Conservation (phyloP, 2,888 invertebrate genomes). For the Lathronympha strigana region DNA sequence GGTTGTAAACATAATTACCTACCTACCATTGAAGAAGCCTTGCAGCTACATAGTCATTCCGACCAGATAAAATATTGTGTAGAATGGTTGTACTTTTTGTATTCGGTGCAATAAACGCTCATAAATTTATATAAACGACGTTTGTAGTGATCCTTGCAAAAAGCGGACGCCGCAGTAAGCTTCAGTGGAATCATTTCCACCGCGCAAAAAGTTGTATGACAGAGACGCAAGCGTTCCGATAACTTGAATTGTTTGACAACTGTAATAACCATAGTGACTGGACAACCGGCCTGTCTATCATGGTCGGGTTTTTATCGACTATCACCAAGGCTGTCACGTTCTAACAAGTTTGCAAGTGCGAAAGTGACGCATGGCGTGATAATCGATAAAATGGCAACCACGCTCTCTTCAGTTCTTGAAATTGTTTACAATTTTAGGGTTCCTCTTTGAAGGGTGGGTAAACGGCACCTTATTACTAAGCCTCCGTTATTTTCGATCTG, state of each 20-base stretch:
- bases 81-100: slow-evolving; percentile 54
- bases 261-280: slow-evolving; percentile 46
- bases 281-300: not conserved
- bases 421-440: no score
- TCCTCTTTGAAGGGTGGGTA: no score
- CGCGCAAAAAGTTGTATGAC: slow-evolving; percentile 62
- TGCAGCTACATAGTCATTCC: slow-evolving; percentile 46
- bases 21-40: slow-evolving; percentile 36
- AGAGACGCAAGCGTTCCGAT: slow-evolving; percentile 54
- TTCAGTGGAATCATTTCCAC: slow-evolving; percentile 60
- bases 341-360: no score
- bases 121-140: slow-evolving; percentile 66
- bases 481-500: no score
- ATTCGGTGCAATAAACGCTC: slow-evolving; percentile 55
- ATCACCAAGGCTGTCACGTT: no score
- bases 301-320: no score
- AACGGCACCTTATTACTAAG: no score
- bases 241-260: slow-evolving; percentile 59
- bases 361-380: no score
- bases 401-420: no score
- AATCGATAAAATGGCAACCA: no score
- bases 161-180: slow-evolving; percentile 60
- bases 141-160: slow-evolving; percentile 61
- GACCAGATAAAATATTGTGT: slow-evolving; percentile 48
- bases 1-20: slow-evolving; percentile 20